phyloP scores from a whole-genome alignment of 2,797 vertebrate genomes.

The Botia kubotai region DNA sequence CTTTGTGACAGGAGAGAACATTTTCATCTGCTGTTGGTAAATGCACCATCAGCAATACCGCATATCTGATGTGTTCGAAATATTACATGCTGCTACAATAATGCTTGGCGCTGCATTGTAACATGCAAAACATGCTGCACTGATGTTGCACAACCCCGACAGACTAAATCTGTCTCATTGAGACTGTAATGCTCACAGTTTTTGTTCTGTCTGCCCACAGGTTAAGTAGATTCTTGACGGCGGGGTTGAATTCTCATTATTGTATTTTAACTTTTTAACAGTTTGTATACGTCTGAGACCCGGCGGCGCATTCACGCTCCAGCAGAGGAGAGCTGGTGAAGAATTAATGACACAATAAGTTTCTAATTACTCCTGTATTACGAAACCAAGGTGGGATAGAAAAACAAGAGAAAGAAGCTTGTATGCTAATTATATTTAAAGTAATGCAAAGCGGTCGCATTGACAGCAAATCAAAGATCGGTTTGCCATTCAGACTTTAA shows the following conservation, averaged over 20 bases:
- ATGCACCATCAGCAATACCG: slow-evolving; percentile 56
- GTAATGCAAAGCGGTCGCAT: slow-evolving; percentile 59
- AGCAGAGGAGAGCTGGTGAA: slow-evolving; percentile 61
- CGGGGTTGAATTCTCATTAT: slow-evolving; percentile 50
- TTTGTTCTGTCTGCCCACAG: slow-evolving; percentile 13
- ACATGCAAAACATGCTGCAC: slow-evolving; percentile 57
- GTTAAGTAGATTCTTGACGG: background rate
- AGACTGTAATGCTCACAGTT: slow-evolving; percentile 35
- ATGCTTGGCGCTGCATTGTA: slow-evolving; percentile 64
- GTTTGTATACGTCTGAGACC: slow-evolving; percentile 20
- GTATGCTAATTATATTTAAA: slow-evolving; percentile 60
- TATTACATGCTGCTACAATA: slow-evolving; percentile 52
- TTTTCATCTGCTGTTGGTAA: slow-evolving; percentile 56
- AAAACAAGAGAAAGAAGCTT: slow-evolving; percentile 53
- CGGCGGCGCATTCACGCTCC: slow-evolving; percentile 11
- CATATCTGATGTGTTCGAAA: slow-evolving; percentile 49
- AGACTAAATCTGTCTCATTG: slow-evolving; percentile 17
- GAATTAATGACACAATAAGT: slow-evolving; percentile 68
- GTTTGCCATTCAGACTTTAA: slow-evolving; percentile 66
- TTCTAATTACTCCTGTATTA: slow-evolving; percentile 60
- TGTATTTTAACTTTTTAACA: slow-evolving; percentile 26
- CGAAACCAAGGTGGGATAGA: slow-evolving; percentile 59
- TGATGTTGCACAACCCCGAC: background rate
- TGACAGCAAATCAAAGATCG: slow-evolving; percentile 59
- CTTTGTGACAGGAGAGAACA: slow-evolving; percentile 66